Evolutionary conservation across 2,888 invertebrate species (phyloP), one percentile per base, ranked within the genome.

Genomic region (Drosophila merina): DNA sequence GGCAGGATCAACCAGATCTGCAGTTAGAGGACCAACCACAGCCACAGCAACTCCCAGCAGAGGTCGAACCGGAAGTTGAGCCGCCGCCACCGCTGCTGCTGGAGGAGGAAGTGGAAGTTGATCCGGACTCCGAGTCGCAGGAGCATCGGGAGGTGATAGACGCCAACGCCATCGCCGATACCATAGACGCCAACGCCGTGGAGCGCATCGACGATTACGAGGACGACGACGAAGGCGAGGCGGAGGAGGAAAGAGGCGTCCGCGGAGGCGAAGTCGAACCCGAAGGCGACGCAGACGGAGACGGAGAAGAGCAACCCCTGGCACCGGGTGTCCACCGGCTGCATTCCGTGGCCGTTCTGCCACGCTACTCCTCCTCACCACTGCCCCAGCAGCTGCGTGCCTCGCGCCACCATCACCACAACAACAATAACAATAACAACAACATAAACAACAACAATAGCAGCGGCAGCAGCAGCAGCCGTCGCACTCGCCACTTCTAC

Each of bases 191-290:
- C 66, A 78, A 67, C 76, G 82, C 78, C 81, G 81, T 86, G 86
- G 81, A 83, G 81, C 84, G 84, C 58, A 82, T 82, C 52, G 81
- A 82, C 86, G 86, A 82, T 75, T 86, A 77, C 75, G 81, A 70
- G 55, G 70, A 81, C 74, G 80, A 78, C 62, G 85, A 76, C 57
- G 83, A 66, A 51, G 57, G 52, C 25, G 80, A 63, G 14, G 78
- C 56, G 36, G 85, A 78, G 57, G 74, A 72, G 45, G 73, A 66
- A 51, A 36, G 66, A 71, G 60, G 71, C 60, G 25, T 20, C 25
- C 14, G 42, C 25, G 60, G 30, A 8, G 79, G 74, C 52, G 72
- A 74, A 48, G 58, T 26, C 49, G 74, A 74, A 48, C 56, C 20
- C 49, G 57, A 20, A 20, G 20, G 20, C 20, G 20, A 20, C 20